These are phyloP conservation scores for Corbicula japonica DNA, from an alignment of 2,888 invertebrate genomes.

Conservation along the genomic window DNA sequence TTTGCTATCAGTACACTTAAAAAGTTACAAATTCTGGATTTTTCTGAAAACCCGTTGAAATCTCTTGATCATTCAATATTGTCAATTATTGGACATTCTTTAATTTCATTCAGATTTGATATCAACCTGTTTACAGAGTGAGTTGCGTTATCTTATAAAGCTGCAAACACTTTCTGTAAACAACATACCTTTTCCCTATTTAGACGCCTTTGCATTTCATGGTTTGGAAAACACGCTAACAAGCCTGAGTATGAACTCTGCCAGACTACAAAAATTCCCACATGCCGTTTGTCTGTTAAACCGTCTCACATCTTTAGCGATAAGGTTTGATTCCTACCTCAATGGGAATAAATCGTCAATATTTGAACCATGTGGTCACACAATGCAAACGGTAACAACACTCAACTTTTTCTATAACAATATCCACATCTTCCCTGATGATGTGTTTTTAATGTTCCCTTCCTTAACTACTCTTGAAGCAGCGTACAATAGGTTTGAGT, in stretches of 20 bases:
- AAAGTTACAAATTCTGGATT: not conserved
- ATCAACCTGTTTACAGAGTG: not conserved
- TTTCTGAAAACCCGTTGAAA: not conserved
- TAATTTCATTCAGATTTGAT: not conserved
- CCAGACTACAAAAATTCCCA: not conserved
- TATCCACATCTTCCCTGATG: not conserved
- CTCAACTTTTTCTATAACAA: not conserved
- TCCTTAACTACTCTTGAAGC: not conserved
- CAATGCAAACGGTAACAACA: not conserved
- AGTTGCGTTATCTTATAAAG: not conserved
- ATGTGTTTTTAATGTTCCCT: not conserved
- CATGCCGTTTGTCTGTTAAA: not conserved
- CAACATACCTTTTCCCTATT: not conserved
- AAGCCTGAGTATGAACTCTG: not conserved
- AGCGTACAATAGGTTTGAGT: not conserved
- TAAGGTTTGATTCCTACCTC: not conserved
- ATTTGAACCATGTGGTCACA: constrained; percentile 3
- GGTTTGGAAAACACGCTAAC: not conserved
- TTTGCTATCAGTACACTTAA: not conserved
- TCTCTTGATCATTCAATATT: not conserved
- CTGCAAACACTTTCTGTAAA: not conserved
- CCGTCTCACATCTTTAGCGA: not conserved
- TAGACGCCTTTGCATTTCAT: not conserved
- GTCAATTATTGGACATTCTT: not conserved
- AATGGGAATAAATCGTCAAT: not conserved